Evolutionary conservation across 2,797 vertebrate species (phyloP).

Genomic region (Xenentodon cancila): DNA sequence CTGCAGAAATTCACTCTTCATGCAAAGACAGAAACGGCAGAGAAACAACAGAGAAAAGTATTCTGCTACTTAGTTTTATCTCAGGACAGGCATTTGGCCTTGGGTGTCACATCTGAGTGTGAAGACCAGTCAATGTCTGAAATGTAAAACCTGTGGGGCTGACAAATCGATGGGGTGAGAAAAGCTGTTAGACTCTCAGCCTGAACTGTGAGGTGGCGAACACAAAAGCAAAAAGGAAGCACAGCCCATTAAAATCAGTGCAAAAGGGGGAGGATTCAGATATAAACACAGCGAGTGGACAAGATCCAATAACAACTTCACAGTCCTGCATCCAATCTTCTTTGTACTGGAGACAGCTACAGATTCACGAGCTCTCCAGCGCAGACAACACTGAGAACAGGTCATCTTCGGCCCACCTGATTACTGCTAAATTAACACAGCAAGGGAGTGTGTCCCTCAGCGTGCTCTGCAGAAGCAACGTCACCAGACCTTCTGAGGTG

Average conservation of each 20-base stretch:
- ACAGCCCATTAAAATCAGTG: slow-evolving; percentile 20
- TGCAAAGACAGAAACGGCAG: slow-evolving; percentile 26
- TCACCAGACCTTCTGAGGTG: background rate
- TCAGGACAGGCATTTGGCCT: slow-evolving; percentile 21
- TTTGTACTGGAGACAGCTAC: slow-evolving; percentile 41
- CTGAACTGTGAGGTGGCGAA: slow-evolving; percentile 1
- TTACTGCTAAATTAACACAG: slow-evolving; percentile 5
- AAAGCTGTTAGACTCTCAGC: slow-evolving; percentile 12
- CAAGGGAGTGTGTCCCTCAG: background rate
- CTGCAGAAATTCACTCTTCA: slow-evolving; percentile 6
- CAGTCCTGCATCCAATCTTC: slow-evolving; percentile 55
- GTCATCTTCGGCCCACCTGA: slow-evolving; percentile 7
- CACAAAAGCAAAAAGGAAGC: background rate
- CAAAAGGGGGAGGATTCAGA: slow-evolving; percentile 26
- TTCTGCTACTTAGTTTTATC: slow-evolving; percentile 8
- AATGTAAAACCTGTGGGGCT: slow-evolving; percentile 34
- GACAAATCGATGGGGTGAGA: slow-evolving; percentile 32
- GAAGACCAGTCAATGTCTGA: slow-evolving; percentile 31
- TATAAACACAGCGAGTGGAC: slow-evolving; percentile 25
- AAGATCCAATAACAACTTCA: slow-evolving; percentile 28
- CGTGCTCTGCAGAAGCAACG: slow-evolving; percentile 1
- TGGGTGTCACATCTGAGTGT: slow-evolving; percentile 16
- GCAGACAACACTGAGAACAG: slow-evolving; percentile 18
- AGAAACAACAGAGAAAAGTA: slow-evolving; percentile 18
- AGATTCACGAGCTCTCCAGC: slow-evolving; percentile 26